Conservation (phyloP, 2,113 vertebrate species). For the Xyliphius kryptos region DNA sequence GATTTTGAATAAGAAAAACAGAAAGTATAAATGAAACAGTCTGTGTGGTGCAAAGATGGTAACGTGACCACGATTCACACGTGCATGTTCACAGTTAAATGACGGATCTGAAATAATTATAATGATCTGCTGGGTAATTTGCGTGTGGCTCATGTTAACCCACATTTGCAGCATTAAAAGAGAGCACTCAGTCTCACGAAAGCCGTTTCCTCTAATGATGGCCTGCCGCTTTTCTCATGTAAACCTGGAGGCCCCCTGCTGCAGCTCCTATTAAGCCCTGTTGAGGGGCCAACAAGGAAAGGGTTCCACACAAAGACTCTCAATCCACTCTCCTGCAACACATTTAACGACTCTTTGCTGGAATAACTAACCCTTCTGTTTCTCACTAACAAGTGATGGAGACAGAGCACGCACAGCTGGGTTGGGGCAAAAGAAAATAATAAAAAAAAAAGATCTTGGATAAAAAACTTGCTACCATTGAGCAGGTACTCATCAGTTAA, state of each 20-base stretch:
- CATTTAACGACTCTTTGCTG: too few species aligned
- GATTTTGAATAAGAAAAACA: neutral
- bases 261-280: constrained; percentile 39
- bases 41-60: too few species aligned
- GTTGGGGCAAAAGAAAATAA: too few species aligned
- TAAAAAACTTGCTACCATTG: too few species aligned
- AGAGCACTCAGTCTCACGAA: constrained; percentile 44
- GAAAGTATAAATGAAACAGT: too few species aligned
- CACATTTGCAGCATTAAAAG: constrained; percentile 42
- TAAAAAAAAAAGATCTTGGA: too few species aligned
- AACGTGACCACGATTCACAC: constrained; percentile 11
- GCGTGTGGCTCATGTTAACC: constrained; percentile 17
- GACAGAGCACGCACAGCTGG: too few species aligned
- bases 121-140: constrained; percentile 18
- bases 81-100: constrained; percentile 16
- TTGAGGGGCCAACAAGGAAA: constrained; percentile 22
- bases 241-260: constrained; percentile 30
- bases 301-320: too few species aligned
- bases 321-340: too few species aligned
- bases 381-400: too few species aligned
- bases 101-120: constrained; percentile 20
- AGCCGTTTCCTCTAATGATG: constrained; percentile 43
- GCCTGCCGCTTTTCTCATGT: constrained; percentile 30
- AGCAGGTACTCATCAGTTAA: too few species aligned
- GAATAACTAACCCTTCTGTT: too few species aligned